Base-by-base conservation (phyloP, 2,888 invertebrate species). In the Linnaemya vulpina region DNA sequence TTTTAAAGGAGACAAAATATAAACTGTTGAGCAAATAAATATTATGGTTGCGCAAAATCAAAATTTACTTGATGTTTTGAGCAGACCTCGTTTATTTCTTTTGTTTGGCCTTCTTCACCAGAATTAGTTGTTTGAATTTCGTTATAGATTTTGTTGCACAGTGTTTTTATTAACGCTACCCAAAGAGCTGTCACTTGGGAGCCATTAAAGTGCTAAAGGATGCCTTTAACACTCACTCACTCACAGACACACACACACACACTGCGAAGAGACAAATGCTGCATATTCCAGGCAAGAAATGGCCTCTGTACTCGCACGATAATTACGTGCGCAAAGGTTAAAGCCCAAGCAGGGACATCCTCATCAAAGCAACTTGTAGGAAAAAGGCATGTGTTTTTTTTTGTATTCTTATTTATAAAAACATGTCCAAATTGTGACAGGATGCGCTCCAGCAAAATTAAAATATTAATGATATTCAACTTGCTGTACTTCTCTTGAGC, bases 171-270 rank as follows among this genome's bases (percentile, higher is more conserved):
- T 67, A 60, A 15, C 51, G 8, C 3, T 49, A 22, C 35, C 62
- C 30, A 38, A 38, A 67, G 62, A 71, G 53, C 82, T 82, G 82
- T 82, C 85, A 85, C 85, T 82, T 38, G 85, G 85, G 85, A 85
- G 65, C 79, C 82, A 79, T 85, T 85, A 85, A 82, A 62, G 51
- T 51, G 55, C 75, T 68, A 60, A 82, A 85, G 74, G 62, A 73
- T 70, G 40, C 40, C 40, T 20, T 40, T 30, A 30, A 46, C 10
- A 35, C 22, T 49, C 25, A n/a, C n/a, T n/a, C n/a, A n/a, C n/a
- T 51, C 13, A 20, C 30, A 46, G 4, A 17, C 10, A n/a, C n/a
- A n/a, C n/a, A n/a, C n/a, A 62, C 13, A 20, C 30, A 46, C 9
- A 17, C 10, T 49, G 1, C 1, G 3, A 22, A 13, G 30, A 43